These are phyloP conservation scores for Cnemophilus loriae DNA, from an alignment of 2,113 vertebrate species.

Conservation along the genomic window DNA sequence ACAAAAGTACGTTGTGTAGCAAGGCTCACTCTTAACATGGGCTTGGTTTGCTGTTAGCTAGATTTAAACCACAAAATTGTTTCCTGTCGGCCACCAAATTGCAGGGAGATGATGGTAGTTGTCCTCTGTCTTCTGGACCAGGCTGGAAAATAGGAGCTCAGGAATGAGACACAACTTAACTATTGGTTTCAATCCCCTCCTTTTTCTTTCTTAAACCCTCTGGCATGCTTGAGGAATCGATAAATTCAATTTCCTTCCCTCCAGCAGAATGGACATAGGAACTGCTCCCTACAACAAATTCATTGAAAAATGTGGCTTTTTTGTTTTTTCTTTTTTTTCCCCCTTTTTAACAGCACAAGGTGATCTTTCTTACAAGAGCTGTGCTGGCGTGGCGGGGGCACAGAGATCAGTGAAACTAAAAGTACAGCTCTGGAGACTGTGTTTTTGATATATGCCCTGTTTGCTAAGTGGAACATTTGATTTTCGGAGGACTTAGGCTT, in stretches of 20 bases:
- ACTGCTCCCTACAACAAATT: neutral
- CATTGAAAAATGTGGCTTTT: neutral
- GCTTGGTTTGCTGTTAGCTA: neutral
- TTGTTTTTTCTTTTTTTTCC: accelerated
- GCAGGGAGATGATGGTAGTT: neutral
- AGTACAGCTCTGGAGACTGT: neutral
- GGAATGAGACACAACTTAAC: neutral
- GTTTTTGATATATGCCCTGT: neutral
- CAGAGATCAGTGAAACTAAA: neutral
- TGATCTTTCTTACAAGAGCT: neutral
- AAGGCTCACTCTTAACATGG: neutral
- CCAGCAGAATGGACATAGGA: neutral
- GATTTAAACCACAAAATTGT: constrained; percentile 26
- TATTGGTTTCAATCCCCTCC: neutral
- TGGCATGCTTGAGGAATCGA: neutral
- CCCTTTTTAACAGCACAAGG: neutral
- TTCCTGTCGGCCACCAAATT: neutral
- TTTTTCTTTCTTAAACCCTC: neutral
- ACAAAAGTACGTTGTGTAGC: neutral
- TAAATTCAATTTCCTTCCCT: neutral
- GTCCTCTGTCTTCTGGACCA: neutral
- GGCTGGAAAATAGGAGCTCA: neutral
- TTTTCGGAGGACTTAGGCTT: neutral
- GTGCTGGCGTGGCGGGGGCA: neutral
- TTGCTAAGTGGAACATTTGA: neutral